Conservation (phyloP, 2,113 vertebrate species). For the Tachysurus fulvidraco region DNA sequence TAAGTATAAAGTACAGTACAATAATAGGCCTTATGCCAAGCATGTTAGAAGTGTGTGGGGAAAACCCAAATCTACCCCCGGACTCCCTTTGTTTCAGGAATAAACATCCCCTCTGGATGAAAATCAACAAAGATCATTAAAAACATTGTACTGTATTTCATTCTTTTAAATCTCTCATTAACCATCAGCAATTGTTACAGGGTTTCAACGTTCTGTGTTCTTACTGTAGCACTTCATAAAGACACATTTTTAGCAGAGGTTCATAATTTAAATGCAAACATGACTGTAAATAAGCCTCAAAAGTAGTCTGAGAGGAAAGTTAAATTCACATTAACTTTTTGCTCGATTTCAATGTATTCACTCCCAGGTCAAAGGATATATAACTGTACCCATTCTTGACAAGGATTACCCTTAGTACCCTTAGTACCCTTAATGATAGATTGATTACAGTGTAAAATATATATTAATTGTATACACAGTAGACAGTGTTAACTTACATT, state of each 20-base stretch:
- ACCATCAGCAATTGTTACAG: background rate
- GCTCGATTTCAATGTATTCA: background rate
- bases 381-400: background rate
- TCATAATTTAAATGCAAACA: background rate
- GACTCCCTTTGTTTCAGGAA: background rate
- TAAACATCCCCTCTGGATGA: background rate
- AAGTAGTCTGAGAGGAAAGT: background rate
- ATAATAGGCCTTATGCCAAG: background rate
- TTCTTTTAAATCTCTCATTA: background rate
- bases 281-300: background rate
- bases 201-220: background rate
- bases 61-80: background rate
- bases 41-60: background rate
- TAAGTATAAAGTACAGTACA: background rate
- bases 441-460: background rate
- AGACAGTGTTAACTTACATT: too few species aligned
- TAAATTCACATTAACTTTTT: background rate
- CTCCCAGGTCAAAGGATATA: background rate
- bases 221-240: background rate
- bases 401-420: background rate
- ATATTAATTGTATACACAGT: background rate
- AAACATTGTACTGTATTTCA: background rate
- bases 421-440: background rate
- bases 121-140: background rate
- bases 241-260: background rate